phyloP scores from a whole-genome alignment of 2,888 invertebrate species.

The Amiota minor region DNA sequence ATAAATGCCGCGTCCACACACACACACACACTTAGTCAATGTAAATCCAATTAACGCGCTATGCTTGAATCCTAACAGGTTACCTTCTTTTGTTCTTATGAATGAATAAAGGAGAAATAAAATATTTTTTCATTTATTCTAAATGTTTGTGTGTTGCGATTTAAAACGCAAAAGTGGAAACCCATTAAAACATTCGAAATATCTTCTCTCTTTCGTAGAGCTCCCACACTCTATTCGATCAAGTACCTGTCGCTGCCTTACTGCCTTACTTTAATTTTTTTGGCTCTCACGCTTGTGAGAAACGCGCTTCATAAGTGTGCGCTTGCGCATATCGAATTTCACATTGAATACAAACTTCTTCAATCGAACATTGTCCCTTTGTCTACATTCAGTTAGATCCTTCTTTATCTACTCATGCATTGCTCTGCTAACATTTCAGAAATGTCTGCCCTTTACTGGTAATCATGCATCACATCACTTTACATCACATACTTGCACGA shows the following conservation, averaged over 20 bases:
- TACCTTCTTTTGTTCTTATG: conserved; percentile 2
- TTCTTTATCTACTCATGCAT: conserved; percentile 10
- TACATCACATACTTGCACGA: no score
- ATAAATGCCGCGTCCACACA: neutral
- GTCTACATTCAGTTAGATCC: neutral
- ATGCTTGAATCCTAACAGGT: conserved; percentile 44
- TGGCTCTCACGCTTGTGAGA: conserved; percentile 36
- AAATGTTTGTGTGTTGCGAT: conserved; percentile 52
- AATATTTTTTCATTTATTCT: conserved; percentile 11
- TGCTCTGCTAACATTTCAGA: neutral
- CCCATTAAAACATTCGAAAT: neutral
- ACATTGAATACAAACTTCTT: conserved; percentile 30
- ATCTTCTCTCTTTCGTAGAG: neutral
- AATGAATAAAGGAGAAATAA: conserved; percentile 28
- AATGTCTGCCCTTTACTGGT: neutral
- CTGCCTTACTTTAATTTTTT: no score
- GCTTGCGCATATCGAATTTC: conserved; percentile 56
- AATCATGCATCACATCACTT: no score
- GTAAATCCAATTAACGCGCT: conserved; percentile 61
- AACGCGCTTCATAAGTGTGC: conserved; percentile 51
- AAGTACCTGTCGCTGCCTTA: conserved; percentile 44
- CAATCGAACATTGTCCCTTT: conserved; percentile 27
- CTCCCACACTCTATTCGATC: conserved; percentile 14
- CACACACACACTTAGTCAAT: conserved; percentile 22
- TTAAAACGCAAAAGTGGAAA: conserved; percentile 48